Percentiles rank a stretch among this genome's conserved stretches.
These are phyloP conservation scores for Leucoptera coffeella DNA, from an alignment of 2,888 invertebrate genomes.

Conservation along the genomic window DNA sequence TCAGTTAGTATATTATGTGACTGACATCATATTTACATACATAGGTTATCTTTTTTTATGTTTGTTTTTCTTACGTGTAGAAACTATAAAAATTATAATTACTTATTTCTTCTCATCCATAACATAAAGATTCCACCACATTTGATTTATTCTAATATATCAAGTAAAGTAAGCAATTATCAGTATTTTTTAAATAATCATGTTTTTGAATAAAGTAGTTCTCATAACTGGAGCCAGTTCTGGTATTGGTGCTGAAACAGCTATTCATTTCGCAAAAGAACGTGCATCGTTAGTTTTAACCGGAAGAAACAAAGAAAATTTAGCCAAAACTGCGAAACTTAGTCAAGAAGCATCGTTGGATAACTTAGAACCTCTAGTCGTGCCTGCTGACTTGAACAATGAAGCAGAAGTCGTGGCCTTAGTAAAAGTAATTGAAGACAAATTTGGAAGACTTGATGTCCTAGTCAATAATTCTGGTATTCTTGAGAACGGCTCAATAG, in stretches of 20 bases:
- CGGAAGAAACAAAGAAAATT: slow-evolving; percentile 64
- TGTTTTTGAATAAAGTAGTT: slow-evolving; percentile 55
- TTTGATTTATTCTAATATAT: too few relatives aligned
- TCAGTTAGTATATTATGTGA: too few relatives aligned
- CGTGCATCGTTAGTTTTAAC: slow-evolving; percentile 59
- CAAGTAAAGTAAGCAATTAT: too few relatives aligned
- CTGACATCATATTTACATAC: too few relatives aligned
- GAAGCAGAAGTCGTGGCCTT: slow-evolving; percentile 62
- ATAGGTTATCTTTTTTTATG: too few relatives aligned
- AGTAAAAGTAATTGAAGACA: slow-evolving; percentile 58
- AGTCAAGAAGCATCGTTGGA: slow-evolving; percentile 37
- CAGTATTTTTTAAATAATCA: too few relatives aligned
- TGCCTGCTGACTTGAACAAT: slow-evolving; percentile 61
- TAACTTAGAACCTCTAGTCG: slow-evolving; percentile 38
- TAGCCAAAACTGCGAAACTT: slow-evolving; percentile 55
- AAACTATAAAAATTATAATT: too few relatives aligned
- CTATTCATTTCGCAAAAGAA: slow-evolving; percentile 59
- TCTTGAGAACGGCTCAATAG: slow-evolving; percentile 71
- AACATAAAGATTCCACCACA: too few relatives aligned
- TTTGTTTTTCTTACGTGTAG: too few relatives aligned
- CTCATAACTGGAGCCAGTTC: slow-evolving; percentile 67
- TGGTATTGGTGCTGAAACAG: slow-evolving; percentile 69
- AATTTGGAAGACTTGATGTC: slow-evolving; percentile 66
- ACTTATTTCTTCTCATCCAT: too few relatives aligned
- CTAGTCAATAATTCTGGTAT: slow-evolving; percentile 87